Evolutionary conservation across 2,888 invertebrate species (phyloP), one percentile per base, ranked within the genome.

Genomic region (Tupiocoris notatus): DNA sequence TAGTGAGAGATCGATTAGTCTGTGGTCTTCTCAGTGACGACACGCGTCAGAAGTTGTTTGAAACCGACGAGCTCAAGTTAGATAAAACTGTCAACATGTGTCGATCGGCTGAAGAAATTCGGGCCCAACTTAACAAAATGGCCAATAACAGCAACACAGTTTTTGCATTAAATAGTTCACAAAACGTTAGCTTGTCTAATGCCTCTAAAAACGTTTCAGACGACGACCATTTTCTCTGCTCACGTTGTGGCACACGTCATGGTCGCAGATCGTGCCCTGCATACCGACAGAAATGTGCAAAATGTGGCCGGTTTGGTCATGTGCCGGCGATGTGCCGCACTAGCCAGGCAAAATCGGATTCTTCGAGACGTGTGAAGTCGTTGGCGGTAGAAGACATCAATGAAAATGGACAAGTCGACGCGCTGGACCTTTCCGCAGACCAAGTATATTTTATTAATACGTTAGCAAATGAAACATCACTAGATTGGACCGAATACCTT

Each of bases 221-320:
- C 3, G 61, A 18, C 22, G 61, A 61, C 61, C 20, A 39, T n/a
- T 54, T 54, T 9, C 56, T 54, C 16, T 67, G 54, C 20, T 54
- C 25, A n/a, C 39, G 67, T 1, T 67, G 67, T 67, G 67, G 67
- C 3, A 67, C 25, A 25, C 25, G 25, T 1, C 67, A 67, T 54
- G 54, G 39, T 56, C 39, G 54, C 2, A 24, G 56, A 18, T 20
- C 67, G n/a, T 67, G 56, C 56, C 54, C 67, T n/a, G 39, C 67
- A 17, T 67, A 12, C 20, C 23, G 18, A 58, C 12, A 54, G 54
- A 9, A 54, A 25, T 59, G 58, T 2, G 1, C 2, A 18, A 63
- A 64, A 22, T 39, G 74, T 25, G 62, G 22, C 6, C 73, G 25
- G 24, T 25, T 22, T 18, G 61, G 61, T 20, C 57, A 25, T 18